Conservation (phyloP, 1,140 invertebrate species). For the Drosophila insularis region DNA sequence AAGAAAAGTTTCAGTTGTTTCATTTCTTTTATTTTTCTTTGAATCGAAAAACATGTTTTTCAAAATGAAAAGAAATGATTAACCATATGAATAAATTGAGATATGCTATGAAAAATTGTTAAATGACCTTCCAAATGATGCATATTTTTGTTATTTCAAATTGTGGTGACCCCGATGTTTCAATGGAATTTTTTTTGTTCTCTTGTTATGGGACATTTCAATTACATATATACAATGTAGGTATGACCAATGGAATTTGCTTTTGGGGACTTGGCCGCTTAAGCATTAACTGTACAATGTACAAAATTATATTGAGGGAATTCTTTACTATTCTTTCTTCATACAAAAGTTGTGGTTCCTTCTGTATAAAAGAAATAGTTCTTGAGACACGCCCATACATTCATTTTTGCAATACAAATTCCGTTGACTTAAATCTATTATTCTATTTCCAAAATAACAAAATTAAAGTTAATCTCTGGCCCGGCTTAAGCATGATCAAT, state of each 20-base stretch:
- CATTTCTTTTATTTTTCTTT: neutral
- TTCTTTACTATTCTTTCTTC: no score
- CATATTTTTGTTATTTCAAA: neutral
- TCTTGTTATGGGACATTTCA: no score
- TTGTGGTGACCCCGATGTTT: constrained; percentile 2
- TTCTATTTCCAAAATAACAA: constrained; percentile 1
- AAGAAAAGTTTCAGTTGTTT: constrained; percentile 4
- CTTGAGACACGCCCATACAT: no score
- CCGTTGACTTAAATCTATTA: neutral
- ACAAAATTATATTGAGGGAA: no score
- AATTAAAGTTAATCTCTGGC: constrained; percentile 22
- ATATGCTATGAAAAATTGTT: neutral
- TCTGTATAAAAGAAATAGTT: no score
- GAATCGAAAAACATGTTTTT: neutral
- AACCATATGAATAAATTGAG: neutral
- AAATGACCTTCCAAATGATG: neutral
- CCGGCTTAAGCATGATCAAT: neutral
- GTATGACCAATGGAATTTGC: no score
- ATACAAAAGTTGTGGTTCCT: no score
- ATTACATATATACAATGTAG: no score
- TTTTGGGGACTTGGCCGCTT: no score
- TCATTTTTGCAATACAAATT: neutral
- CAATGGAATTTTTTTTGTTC: neutral
- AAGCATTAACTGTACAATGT: no score
- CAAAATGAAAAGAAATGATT: constrained; percentile 1